These are phyloP conservation scores for Cerastoderma edule DNA, from an alignment of 2,888 invertebrate species.

Conservation along the genomic window DNA sequence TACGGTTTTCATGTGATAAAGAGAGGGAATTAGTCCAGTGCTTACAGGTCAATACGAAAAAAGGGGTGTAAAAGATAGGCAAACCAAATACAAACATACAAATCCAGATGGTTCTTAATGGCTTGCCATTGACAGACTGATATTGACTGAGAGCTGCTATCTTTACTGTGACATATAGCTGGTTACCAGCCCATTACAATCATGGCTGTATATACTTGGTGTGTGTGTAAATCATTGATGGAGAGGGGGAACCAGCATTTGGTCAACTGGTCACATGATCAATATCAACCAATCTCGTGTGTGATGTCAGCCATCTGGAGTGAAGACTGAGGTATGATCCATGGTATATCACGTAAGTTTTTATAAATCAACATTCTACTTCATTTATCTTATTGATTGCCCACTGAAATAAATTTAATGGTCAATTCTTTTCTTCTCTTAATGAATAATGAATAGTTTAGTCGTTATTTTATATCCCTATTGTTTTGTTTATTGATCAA, in stretches of 20 bases:
- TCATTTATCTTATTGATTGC: slow-evolving; percentile 12
- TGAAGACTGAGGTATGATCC: slow-evolving; percentile 19
- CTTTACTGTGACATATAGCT: slow-evolving; percentile 5
- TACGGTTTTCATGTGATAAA: too few relatives aligned
- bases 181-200: slow-evolving; percentile 7
- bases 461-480: neutral
- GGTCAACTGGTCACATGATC: slow-evolving; percentile 8
- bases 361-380: slow-evolving; percentile 7
- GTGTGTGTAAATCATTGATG: slow-evolving; percentile 10
- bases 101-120: slow-evolving; percentile 8
- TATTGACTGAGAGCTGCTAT: neutral
- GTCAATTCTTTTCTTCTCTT: slow-evolving; percentile 1
- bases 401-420: slow-evolving; percentile 2
- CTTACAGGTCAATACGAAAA: too few relatives aligned
- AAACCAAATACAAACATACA: too few relatives aligned
- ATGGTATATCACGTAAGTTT: slow-evolving; percentile 22
- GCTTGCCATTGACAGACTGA: slow-evolving; percentile 8
- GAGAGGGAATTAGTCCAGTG: too few relatives aligned
- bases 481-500: too few relatives aligned
- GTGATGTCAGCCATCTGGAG: neutral
- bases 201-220: slow-evolving; percentile 6
- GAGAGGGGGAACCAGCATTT: slow-evolving; percentile 7
- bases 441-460: neutral
- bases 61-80: too few relatives aligned
- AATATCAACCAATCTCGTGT: neutral